phyloP scores from a whole-genome alignment of 2,888 invertebrate genomes.

The Acanthosepion esculentum region DNA sequence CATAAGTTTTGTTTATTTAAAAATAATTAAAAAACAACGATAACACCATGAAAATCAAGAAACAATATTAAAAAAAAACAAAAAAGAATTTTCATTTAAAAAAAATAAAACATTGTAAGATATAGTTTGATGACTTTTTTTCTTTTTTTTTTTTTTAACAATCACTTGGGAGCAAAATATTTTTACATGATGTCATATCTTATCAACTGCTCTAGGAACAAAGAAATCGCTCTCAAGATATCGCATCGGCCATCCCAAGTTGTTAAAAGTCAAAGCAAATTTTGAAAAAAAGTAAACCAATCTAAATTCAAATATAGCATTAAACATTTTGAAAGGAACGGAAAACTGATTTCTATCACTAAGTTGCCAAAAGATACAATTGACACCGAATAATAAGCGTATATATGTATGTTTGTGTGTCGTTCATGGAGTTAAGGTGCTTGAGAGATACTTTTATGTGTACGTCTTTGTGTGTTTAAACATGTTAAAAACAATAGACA shows the following conservation, averaged over 20 bases:
- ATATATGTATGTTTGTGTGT: constrained; percentile 5
- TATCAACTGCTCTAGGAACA: too few species aligned
- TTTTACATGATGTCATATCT: too few species aligned
- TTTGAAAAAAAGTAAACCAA: neutral
- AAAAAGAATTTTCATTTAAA: neutral
- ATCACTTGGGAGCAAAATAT: neutral
- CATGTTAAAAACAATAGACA: too few species aligned
- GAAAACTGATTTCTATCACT: neutral
- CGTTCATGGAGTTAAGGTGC: neutral
- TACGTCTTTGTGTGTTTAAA: neutral
- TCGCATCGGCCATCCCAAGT: neutral
- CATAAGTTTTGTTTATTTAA: neutral
- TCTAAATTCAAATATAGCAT: neutral
- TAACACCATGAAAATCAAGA: neutral
- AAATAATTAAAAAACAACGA: neutral
- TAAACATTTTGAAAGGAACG: neutral
- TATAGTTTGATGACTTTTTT: neutral
- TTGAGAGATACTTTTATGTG: neutral
- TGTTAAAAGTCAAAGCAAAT: neutral
- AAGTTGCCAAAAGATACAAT: neutral
- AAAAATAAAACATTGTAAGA: neutral
- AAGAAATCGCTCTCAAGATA: too few species aligned
- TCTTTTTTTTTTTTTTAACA: neutral
- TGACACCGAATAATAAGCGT: constrained; percentile 33
- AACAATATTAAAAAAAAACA: neutral